Conservation (phyloP, 2,113 vertebrate genomes). For the Egretta garzetta region DNA sequence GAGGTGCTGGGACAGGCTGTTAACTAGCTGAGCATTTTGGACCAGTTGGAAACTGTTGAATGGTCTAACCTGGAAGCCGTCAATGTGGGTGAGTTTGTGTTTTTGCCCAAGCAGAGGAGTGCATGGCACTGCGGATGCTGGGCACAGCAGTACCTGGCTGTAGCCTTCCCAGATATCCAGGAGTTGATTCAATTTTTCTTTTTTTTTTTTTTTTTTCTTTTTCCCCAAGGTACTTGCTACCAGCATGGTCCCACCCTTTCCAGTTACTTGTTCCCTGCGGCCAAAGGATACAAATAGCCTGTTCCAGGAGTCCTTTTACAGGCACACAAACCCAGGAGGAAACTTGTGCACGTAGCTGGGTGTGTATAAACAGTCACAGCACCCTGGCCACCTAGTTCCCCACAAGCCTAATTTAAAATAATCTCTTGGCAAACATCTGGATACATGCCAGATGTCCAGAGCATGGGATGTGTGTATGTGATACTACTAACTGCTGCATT, state of each 20-base stretch:
- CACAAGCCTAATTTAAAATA: neutral
- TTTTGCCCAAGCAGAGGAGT: neutral
- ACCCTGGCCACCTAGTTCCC: neutral
- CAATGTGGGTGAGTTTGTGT: fast-evolving
- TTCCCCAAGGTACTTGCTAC: neutral
- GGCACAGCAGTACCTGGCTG: neutral
- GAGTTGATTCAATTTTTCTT: neutral
- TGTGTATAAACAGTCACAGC: neutral
- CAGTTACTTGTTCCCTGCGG: slow-evolving; percentile 2
- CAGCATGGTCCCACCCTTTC: slow-evolving; percentile 42
- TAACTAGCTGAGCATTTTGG: neutral
- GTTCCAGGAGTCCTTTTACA: neutral
- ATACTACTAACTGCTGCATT: neutral
- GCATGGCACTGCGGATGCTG: neutral
- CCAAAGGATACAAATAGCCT: slow-evolving; percentile 16
- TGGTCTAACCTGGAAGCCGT: neutral
- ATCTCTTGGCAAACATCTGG: neutral
- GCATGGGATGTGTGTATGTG: neutral
- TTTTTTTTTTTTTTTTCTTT: neutral
- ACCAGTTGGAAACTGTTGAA: neutral
- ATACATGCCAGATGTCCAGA: neutral
- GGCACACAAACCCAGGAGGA: neutral
- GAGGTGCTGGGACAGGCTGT: neutral
- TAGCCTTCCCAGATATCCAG: neutral
- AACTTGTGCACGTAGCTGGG: neutral